A percentile compares a stretch with the other conserved stretches of the same genome.
Evolutionary conservation across 2,797 vertebrate genomes (phyloP).

Genomic region (Sebastes variabilis): DNA sequence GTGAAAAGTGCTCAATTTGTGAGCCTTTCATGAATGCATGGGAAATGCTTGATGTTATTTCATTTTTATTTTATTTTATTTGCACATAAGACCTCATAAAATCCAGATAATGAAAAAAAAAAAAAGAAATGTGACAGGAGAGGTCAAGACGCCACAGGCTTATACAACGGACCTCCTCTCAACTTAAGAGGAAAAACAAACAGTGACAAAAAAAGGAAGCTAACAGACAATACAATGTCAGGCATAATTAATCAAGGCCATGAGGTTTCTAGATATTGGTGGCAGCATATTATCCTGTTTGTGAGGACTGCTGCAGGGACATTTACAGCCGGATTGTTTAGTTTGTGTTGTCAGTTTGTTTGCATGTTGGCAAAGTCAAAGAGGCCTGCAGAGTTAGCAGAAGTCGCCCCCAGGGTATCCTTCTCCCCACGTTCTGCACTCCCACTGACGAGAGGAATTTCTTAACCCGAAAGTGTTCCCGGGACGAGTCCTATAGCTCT

Average conservation of each 20-base stretch:
- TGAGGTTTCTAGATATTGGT: slow-evolving; percentile 22
- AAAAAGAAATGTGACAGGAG: not conserved
- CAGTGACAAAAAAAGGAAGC: not conserved
- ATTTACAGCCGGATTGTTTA: slow-evolving; percentile 38
- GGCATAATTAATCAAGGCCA: slow-evolving; percentile 39
- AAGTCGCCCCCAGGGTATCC: slow-evolving; percentile 45
- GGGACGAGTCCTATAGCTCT: slow-evolving; percentile 3
- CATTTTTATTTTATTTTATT: not conserved
- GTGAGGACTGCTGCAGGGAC: slow-evolving; percentile 15
- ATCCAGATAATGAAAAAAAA: not conserved
- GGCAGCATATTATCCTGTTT: slow-evolving; percentile 20
- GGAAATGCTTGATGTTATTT: slow-evolving; percentile 27
- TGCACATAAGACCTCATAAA: not conserved
- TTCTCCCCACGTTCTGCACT: slow-evolving; percentile 26
- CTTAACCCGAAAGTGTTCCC: slow-evolving; percentile 16
- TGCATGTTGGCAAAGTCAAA: slow-evolving; percentile 51
- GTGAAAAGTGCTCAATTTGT: slow-evolving; percentile 38
- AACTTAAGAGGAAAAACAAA: not conserved
- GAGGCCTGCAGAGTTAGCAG: slow-evolving; percentile 55
- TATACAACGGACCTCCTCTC: too few relatives aligned
- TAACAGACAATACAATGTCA: slow-evolving; percentile 13
- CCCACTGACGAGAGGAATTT: slow-evolving; percentile 25
- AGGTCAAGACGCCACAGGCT: not conserved
- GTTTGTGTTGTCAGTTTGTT: slow-evolving; percentile 48
- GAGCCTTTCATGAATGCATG: slow-evolving; percentile 33